These are phyloP conservation scores for Papilio dardanus DNA, from an alignment of 1,140 invertebrate genomes.

Conservation along the genomic window DNA sequence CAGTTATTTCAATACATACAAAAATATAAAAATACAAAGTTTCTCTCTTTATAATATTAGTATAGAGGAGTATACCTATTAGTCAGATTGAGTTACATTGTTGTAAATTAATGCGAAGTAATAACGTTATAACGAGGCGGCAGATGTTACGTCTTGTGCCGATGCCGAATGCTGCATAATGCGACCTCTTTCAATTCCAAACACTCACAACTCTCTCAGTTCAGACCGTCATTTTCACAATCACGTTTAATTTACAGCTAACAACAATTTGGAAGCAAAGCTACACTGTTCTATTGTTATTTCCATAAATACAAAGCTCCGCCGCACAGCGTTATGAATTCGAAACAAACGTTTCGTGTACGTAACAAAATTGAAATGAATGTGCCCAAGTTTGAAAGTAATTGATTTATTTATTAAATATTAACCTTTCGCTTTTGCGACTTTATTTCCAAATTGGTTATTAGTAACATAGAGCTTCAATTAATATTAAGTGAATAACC, in stretches of 20 bases:
- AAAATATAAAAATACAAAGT: too few relatives aligned
- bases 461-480: not conserved
- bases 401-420: not conserved
- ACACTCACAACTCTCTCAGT: constrained; percentile 32
- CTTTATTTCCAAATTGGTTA: not conserved
- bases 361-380: constrained; percentile 16
- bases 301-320: constrained; percentile 18
- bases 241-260: constrained; percentile 36
- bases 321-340: not conserved
- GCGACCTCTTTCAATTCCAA: constrained; percentile 36
- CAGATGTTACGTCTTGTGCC: constrained; percentile 29
- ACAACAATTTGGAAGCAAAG: constrained; percentile 15
- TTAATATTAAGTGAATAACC: too few relatives aligned
- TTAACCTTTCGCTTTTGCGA: not conserved
- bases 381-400: not conserved
- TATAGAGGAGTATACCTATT: too few relatives aligned
- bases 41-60: too few relatives aligned
- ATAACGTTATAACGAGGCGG: constrained; percentile 28
- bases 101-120: constrained; percentile 28
- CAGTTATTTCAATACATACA: too few relatives aligned
- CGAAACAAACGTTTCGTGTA: not conserved
- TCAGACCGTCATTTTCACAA: constrained; percentile 32
- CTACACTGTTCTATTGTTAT: constrained; percentile 24
- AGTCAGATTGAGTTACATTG: constrained; percentile 8
- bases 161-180: constrained; percentile 30